These are phyloP conservation scores for Drusus annulatus DNA, from an alignment of 1,140 invertebrate genomes.

Conservation along the genomic window DNA sequence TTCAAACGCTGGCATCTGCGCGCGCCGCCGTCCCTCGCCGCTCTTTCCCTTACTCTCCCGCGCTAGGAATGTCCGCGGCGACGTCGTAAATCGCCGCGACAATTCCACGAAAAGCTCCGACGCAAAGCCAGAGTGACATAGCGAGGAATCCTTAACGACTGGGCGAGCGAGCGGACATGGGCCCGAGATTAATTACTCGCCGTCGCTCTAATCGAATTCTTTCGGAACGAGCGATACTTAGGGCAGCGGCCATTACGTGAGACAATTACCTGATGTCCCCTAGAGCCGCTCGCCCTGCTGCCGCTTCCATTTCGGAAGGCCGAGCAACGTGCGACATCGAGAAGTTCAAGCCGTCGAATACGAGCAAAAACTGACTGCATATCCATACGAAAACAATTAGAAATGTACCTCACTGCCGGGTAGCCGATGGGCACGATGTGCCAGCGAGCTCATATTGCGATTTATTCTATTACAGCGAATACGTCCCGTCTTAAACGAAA, in stretches of 20 bases:
- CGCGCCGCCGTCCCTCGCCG: slow-evolving; percentile 21
- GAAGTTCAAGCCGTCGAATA: not conserved
- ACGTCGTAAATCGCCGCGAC: slow-evolving; percentile 46
- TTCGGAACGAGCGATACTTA: slow-evolving; percentile 31
- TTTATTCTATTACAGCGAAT: too few relatives aligned
- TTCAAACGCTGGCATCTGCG: slow-evolving; percentile 21
- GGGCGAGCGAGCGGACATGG: slow-evolving; percentile 29
- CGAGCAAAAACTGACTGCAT: not conserved
- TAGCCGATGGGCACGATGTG: too few relatives aligned
- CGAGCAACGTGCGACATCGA: not conserved
- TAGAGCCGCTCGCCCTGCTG: not conserved
- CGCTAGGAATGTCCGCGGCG: slow-evolving; percentile 27
- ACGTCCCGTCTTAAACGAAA: too few relatives aligned
- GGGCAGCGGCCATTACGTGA: slow-evolving; percentile 47
- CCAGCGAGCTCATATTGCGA: too few relatives aligned
- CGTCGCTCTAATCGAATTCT: slow-evolving; percentile 48
- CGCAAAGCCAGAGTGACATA: slow-evolving; percentile 11
- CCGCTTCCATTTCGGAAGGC: too few relatives aligned
- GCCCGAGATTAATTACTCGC: slow-evolving; percentile 51
- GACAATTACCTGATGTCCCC: slow-evolving; percentile 24
- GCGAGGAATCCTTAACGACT: slow-evolving; percentile 51
- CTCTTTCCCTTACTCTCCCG: slow-evolving; percentile 10
- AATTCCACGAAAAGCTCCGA: slow-evolving; percentile 34
- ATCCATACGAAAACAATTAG: too few relatives aligned
- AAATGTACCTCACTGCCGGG: too few relatives aligned